phyloP scores from a whole-genome alignment of 2,888 invertebrate genomes.

The Vesta saturnalis region DNA sequence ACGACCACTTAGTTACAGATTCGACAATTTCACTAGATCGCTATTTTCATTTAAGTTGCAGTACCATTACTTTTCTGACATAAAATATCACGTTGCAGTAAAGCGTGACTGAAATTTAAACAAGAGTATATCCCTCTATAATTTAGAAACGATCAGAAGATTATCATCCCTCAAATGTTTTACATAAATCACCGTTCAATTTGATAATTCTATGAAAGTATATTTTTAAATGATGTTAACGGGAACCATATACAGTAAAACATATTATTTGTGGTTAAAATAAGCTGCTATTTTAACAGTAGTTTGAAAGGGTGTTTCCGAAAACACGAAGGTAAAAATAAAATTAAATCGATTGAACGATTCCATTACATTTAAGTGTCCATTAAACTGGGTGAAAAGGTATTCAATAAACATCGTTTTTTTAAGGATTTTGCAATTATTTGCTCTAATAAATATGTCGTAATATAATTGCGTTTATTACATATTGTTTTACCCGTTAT shows the following conservation, averaged over 20 bases:
- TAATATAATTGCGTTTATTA: no score
- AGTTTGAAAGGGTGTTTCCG: no score
- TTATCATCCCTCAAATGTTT: constrained; percentile 8
- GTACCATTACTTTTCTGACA: constrained; percentile 2
- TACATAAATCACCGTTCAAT: background rate
- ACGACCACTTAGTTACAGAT: constrained; percentile 6
- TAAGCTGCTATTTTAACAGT: background rate
- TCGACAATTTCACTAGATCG: constrained; percentile 11
- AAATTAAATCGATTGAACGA: constrained; percentile 8
- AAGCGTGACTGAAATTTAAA: constrained; percentile 17
- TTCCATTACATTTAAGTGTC: background rate
- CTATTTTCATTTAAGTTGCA: constrained; percentile 17
- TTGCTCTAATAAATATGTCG: no score
- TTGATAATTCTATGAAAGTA: background rate
- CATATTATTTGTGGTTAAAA: constrained; percentile 1
- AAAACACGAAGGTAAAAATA: background rate
- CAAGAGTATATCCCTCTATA: constrained; percentile 10
- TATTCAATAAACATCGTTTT: background rate
- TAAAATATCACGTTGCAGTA: constrained; percentile 14
- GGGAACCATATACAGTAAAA: background rate
- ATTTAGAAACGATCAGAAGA: constrained; percentile 13
- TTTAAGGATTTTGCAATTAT: background rate
- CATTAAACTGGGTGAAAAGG: background rate
- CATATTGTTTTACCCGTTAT: no score
- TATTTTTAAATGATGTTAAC: background rate